Base-by-base conservation (phyloP, 2,113 vertebrate genomes). In the Pardalotus punctatus region DNA sequence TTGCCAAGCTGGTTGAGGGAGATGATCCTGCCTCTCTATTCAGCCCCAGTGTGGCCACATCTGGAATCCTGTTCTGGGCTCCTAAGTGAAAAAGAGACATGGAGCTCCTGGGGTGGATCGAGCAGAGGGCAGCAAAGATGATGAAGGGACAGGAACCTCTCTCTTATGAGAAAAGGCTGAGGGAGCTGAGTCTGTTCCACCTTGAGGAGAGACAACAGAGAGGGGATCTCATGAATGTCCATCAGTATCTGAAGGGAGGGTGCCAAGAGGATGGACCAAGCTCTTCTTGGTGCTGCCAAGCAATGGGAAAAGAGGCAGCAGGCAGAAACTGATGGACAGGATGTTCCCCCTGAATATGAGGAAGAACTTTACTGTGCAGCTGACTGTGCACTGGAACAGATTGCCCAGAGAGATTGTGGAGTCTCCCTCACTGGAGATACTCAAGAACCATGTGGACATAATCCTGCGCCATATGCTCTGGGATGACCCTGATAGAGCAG, bases 1-100 rank as follows among this genome's bases (percentile, higher is more conserved):
- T 11, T 1, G 0, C 3, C 23, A 66, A 66, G 10, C 6, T n/a
- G 4, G 5, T 51, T 0, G 0, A 45, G 53, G 36, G 50, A 45
- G 28, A 12, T 24, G 38, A 51, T n/a, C 19, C 12, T n/a, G 14
- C 22, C 23, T 10, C 23, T 36, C 33, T 43, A 10, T 22, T 73
- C 33, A 12, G 51, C 38, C 43, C 51, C 21, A 13, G 15, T 38
- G 43, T 20, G 77, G 21, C 17, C 33, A 35, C 10, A 27, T 6
- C 11, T 45, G 51, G 33, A 45, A 19, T 51, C 6, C 28, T 14
- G 12, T 29, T 51, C 60, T n/a, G 24, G 20, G 61, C 20, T 74
- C 11, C 38, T 89, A 38, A 53, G 23, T 16, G 40, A 4, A 51
- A 42, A 9, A 31, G 7, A 38, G 47, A 62, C 18, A 16, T 27